Base-by-base conservation (phyloP, 1,140 invertebrate genomes). In the Cylas formicarius region DNA sequence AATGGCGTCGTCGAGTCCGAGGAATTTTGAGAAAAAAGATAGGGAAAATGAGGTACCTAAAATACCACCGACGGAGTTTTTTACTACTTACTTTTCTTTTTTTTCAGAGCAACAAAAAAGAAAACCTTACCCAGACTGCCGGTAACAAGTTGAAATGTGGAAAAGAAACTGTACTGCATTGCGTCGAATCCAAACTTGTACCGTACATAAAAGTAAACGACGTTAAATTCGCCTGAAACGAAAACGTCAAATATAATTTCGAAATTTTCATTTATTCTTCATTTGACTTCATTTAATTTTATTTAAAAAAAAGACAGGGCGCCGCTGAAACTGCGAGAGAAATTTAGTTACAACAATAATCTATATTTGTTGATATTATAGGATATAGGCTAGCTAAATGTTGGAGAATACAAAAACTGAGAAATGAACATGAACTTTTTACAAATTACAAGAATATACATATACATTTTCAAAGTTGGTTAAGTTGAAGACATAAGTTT, bases 1-100 rank as follows among this genome's bases (percentile, higher is more conserved):
- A 2, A 84, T 66, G 0, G 84, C 78, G 60, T 89, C 85, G 50
- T 86, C 82, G 34, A 84, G 75, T 60, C 85, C 80, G 34, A 86
- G 62, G 34, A 81, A 67, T 58, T 86, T 82, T 49, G 82, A 84
- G 53, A 86, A 82, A 2, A 86, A 70, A 11, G 80, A 77, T 14
- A 87, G 77, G 2, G 80, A 81, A 52, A 86, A 76, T 44, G 82
- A 62, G 4, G 82, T 53, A 33, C 54, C 54, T 50, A 33, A 31
- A 53, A 53, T 18, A 33, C 24, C 8, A 8, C 35, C 19, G 16
- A 9, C 14, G 24, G n/a, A n/a, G n/a, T n/a, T n/a, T 19, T 33
- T 32, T 8, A 21, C 0, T 37, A 22, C n/a, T n/a, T n/a, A n/a
- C n/a, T n/a, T n/a, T n/a, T 32, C 11, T 29, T 14, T 10, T 2